A percentile compares a stretch with the other conserved stretches of the same genome.
Conservation (phyloP, 2,797 vertebrate species). For the Pogonophryne albipinna region DNA sequence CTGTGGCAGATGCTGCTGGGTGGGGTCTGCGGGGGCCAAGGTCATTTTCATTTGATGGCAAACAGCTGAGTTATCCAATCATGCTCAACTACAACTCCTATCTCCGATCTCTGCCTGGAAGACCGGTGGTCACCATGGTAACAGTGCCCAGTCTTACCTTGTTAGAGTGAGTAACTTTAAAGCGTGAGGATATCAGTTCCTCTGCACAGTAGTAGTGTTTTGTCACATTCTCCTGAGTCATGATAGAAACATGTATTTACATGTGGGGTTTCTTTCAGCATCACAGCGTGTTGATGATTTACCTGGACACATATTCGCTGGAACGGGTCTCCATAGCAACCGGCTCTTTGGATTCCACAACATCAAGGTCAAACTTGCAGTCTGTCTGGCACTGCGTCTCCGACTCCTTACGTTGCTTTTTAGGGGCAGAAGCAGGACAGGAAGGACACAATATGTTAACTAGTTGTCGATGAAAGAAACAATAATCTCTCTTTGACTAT, state of each 20-base stretch:
- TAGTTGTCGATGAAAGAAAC: not conserved
- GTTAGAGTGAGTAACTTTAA: conserved; percentile 47
- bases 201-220: not conserved
- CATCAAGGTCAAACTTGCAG: conserved; percentile 91
- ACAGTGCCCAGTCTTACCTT: conserved; percentile 73
- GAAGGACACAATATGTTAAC: not conserved
- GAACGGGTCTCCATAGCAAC: conserved; percentile 85
- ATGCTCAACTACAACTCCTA: conserved; percentile 37
- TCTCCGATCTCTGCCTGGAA: conserved; percentile 70
- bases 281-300: conserved; percentile 8
- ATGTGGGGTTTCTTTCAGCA: not conserved
- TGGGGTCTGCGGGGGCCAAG: conserved; percentile 46
- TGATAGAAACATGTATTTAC: conserved; percentile 21
- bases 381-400: conserved; percentile 99
- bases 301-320: conserved; percentile 96
- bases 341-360: conserved; percentile 86
- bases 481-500: not conserved
- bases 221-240: conserved; percentile 54
- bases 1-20: conserved; percentile 67
- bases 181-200: conserved; percentile 16
- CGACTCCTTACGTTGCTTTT: conserved; percentile 95
- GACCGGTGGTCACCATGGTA: conserved; percentile 80
- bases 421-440: conserved; percentile 18
- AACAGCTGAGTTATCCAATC: conserved; percentile 74
- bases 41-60: conserved; percentile 69